Conservation (phyloP, 2,888 invertebrate genomes). For the Pristionchus exspectatus region DNA sequence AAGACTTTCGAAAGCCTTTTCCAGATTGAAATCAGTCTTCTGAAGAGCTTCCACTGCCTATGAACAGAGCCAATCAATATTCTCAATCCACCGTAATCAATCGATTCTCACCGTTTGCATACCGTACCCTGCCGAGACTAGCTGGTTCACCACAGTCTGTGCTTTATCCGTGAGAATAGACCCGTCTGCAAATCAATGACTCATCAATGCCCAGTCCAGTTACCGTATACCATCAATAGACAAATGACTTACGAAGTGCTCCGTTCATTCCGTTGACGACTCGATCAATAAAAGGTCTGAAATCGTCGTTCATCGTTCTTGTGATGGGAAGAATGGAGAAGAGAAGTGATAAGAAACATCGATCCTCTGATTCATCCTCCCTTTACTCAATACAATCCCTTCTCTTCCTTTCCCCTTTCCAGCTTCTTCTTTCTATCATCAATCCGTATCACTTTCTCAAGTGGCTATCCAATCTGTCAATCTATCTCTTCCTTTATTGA, state of each 20-base stretch:
- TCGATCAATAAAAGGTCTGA: conserved; percentile 27
- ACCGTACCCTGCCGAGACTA: conserved; percentile 13
- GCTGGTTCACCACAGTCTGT: too few species aligned
- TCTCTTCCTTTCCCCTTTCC: not conserved
- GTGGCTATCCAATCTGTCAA: conserved; percentile 35
- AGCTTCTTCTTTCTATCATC: conserved; percentile 6
- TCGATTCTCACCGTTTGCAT: not conserved
- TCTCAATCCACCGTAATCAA: not conserved
- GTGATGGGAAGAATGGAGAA: not conserved
- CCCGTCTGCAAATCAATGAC: not conserved
- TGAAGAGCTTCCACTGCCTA: conserved; percentile 17
- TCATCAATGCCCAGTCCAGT: not conserved
- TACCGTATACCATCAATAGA: not conserved
- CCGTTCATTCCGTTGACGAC: not conserved
- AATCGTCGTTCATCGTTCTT: conserved; percentile 16
- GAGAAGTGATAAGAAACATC: not conserved
- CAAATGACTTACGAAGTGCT: not conserved
- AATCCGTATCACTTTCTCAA: conserved; percentile 41
- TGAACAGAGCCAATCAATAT: not conserved
- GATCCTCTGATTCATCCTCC: not conserved
- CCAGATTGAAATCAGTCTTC: conserved; percentile 28
- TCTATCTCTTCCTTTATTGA: conserved; percentile 33
- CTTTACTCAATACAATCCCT: not conserved
- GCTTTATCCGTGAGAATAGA: not conserved
- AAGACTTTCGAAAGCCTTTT: not conserved